Percentiles rank a stretch among this genome's conserved stretches.
These are phyloP conservation scores for Aphelenchoides fujianensis DNA, from an alignment of 1,140 invertebrate genomes.

Conservation along the genomic window DNA sequence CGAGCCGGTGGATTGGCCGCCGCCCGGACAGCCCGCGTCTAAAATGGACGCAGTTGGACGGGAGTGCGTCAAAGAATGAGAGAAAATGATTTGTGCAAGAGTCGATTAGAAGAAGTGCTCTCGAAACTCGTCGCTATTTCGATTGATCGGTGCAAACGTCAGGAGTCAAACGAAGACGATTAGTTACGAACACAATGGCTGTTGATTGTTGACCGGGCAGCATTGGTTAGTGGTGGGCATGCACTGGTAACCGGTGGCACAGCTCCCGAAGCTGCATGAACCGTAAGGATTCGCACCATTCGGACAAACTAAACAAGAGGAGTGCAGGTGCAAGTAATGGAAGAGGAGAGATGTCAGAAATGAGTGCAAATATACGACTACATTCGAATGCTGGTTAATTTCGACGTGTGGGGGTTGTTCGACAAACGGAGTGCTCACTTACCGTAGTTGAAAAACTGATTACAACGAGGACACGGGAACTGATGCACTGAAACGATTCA, in stretches of 20 bases:
- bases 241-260: conserved; percentile 53
- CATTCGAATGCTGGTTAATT: too few relatives aligned
- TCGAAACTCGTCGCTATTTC: not conserved
- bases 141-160: too few relatives aligned
- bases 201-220: conserved; percentile 40
- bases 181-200: conserved; percentile 34
- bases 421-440: too few relatives aligned
- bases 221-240: conserved; percentile 46
- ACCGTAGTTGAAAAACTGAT: conserved; percentile 29
- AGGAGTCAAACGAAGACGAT: conserved; percentile 25
- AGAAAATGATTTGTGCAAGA: conserved; percentile 17
- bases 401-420: too few relatives aligned
- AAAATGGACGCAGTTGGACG: not conserved
- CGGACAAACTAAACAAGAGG: conserved; percentile 43
- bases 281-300: conserved; percentile 50
- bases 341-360: too few relatives aligned
- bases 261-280: conserved; percentile 44
- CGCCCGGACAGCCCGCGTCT: conserved; percentile 1
- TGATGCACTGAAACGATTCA: conserved; percentile 24
- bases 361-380: too few relatives aligned
- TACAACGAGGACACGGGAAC: conserved; percentile 30
- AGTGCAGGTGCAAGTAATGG: conserved; percentile 26
- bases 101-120: not conserved
- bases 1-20: conserved; percentile 36
- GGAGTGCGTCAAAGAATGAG: not conserved